Evolutionary conservation across 2,113 vertebrate species (phyloP).

Genomic region (Gobio gobio): DNA sequence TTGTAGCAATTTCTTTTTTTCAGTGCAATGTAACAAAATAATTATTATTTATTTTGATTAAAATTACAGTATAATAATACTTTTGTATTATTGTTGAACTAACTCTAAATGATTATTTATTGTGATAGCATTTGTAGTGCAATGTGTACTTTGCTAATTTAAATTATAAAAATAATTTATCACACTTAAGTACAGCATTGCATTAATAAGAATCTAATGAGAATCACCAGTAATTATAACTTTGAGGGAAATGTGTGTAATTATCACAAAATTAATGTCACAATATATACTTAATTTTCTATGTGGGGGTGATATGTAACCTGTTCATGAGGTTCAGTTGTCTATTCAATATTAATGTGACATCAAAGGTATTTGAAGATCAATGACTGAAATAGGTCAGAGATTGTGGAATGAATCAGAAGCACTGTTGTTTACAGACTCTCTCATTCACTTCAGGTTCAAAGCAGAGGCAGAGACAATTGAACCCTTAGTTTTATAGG

Average conservation of each 20-base stretch:
- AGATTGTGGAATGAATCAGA: constrained; percentile 6
- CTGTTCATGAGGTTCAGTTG: background rate
- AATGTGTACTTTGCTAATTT: background rate
- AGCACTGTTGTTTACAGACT: constrained; percentile 5
- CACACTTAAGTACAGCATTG: background rate
- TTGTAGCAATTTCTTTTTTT: background rate
- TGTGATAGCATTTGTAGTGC: background rate
- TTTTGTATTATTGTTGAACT: background rate
- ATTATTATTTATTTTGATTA: background rate
- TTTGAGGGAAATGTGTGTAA: background rate
- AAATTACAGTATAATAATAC: background rate
- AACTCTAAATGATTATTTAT: background rate
- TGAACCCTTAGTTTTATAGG: constrained; percentile 13
- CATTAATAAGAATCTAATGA: background rate
- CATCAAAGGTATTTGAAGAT: background rate
- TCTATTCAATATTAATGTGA: background rate
- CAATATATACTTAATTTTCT: background rate
- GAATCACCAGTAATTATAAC: background rate
- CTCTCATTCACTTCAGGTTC: background rate
- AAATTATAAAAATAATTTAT: background rate
- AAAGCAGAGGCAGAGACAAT: constrained; percentile 20
- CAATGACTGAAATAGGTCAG: background rate
- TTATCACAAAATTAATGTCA: background rate
- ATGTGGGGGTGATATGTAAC: background rate
- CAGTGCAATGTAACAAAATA: background rate